A percentile compares a stretch with the other conserved stretches of the same genome.
Evolutionary conservation across 1,140 invertebrate genomes (phyloP).

Genomic region (Amyelois transitella): DNA sequence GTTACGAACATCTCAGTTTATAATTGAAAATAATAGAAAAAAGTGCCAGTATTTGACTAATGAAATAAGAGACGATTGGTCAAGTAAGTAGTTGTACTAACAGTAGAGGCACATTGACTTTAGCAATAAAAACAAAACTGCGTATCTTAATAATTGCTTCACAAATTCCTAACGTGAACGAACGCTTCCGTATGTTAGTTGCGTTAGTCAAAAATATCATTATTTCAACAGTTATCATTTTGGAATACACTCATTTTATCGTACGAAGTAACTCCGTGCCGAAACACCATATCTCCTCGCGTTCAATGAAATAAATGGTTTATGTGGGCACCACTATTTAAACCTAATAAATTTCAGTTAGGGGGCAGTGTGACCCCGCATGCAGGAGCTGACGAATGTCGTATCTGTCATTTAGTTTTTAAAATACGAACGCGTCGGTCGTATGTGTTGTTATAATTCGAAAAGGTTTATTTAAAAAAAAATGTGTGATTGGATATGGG

Average conservation of each 20-base stretch:
- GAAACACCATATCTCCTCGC: constrained; percentile 35
- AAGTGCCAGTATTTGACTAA: no score
- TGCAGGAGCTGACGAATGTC: constrained; percentile 44
- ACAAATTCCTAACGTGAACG: no score
- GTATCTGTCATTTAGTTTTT: constrained; percentile 42
- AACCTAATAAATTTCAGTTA: constrained; percentile 70
- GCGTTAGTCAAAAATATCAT: neutral
- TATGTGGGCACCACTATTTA: constrained; percentile 68
- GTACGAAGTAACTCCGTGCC: no score
- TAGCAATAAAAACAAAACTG: no score
- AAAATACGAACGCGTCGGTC: constrained; percentile 47
- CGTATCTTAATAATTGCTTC: no score
- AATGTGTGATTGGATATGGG: constrained; percentile 56
- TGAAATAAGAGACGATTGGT: no score
- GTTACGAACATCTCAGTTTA: no score
- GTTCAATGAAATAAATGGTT: constrained; percentile 66
- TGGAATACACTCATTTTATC: constrained; percentile 2
- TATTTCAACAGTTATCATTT: neutral
- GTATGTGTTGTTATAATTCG: constrained; percentile 20
- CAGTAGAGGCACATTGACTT: no score
- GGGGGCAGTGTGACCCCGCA: constrained; percentile 48
- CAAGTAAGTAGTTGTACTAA: no score
- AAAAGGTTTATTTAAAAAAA: neutral
- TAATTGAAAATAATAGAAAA: no score
- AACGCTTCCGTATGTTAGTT: no score